These are phyloP conservation scores for human (Homo sapiens) DNA, from an alignment of 2,113 vertebrate species.

Conservation along the genomic window GRCh38 chr4:103193001-103193500, in stretches of 20 bases:
- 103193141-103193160: background rate
- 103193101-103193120: background rate
- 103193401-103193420: slow-evolving; percentile 22
- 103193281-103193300: background rate
- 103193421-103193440: background rate
- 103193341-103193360: background rate
- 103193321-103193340: background rate
- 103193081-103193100: background rate
- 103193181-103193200: background rate
- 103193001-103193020: background rate
- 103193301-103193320: background rate
- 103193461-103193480: background rate
- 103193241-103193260: background rate
- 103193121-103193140: background rate
- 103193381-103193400: background rate
- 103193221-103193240: background rate
- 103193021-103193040: background rate
- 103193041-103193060: background rate
- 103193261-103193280: background rate
- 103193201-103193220: background rate
- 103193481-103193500: background rate
- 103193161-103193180: background rate
- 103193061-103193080: background rate
- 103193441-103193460: background rate
- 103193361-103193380: background rate